phyloP scores from a whole-genome alignment of 2,113 vertebrate species.

The Felis chaus region DNA sequence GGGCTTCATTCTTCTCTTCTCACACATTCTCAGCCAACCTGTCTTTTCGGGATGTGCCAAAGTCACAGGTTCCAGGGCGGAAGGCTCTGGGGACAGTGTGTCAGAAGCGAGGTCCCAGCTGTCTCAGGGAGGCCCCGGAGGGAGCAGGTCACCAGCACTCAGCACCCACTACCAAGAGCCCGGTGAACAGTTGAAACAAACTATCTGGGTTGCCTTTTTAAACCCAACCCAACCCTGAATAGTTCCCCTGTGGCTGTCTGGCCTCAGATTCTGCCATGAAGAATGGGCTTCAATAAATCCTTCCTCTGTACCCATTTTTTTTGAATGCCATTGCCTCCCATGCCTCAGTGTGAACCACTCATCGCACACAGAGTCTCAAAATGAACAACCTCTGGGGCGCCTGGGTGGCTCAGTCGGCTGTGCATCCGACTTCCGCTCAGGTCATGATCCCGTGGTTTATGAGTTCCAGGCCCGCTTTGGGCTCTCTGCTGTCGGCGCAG shows the following conservation, averaged over 20 bases:
- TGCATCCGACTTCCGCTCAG: too few relatives aligned
- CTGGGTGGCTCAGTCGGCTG: too few relatives aligned
- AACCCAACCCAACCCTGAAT: not conserved
- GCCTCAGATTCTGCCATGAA: not conserved
- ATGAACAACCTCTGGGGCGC: not conserved
- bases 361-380: not conserved
- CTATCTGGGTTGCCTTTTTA: not conserved
- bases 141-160: not conserved
- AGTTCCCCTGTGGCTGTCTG: not conserved
- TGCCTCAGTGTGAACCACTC: not conserved
- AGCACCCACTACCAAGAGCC: not conserved
- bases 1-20: not conserved
- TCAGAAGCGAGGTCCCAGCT: not conserved
- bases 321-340: too few relatives aligned
- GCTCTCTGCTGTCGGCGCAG: too few relatives aligned
- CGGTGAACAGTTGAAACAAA: not conserved
- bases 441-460: too few relatives aligned
- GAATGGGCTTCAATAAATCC: not conserved
- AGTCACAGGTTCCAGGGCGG: not conserved
- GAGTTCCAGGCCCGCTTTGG: too few relatives aligned
- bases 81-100: not conserved
- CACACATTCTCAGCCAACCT: not conserved
- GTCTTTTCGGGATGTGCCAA: not conserved
- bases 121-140: not conserved
- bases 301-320: not conserved